Percentiles rank a stretch among this genome's conserved stretches.
phyloP scores from a whole-genome alignment of 2,888 invertebrate genomes.

The Yponomeuta cagnagella region DNA sequence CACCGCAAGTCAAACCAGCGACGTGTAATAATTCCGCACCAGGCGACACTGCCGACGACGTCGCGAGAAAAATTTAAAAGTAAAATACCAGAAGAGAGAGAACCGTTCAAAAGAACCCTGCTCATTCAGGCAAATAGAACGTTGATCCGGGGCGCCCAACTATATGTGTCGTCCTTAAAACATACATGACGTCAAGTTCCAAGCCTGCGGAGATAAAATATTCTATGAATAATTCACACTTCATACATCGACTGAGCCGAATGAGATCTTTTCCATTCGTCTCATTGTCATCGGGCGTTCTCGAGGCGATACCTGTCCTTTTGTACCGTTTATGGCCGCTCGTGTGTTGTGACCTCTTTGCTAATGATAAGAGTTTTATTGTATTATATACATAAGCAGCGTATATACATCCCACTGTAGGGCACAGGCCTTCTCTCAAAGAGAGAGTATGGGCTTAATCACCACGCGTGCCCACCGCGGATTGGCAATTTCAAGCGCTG shows the following conservation, averaged over 20 bases:
- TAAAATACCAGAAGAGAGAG: neutral
- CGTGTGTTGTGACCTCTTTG: neutral
- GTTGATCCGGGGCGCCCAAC: slow-evolving; percentile 12
- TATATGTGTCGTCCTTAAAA: slow-evolving; percentile 31
- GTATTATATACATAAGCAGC: no score
- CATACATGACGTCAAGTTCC: slow-evolving; percentile 50
- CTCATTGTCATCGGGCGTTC: slow-evolving; percentile 16
- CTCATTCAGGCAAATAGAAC: slow-evolving; percentile 17
- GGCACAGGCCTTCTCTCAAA: no score
- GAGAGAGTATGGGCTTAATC: no score
- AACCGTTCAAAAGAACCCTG: neutral
- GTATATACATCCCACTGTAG: no score
- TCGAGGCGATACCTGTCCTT: neutral
- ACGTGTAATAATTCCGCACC: neutral
- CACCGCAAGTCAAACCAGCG: neutral
- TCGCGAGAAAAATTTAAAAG: slow-evolving; percentile 8
- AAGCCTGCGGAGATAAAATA: slow-evolving; percentile 52
- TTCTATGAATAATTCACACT: slow-evolving; percentile 66
- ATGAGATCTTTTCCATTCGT: slow-evolving; percentile 41
- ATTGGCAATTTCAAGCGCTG: no score
- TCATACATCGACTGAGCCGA: slow-evolving; percentile 52
- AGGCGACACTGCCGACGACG: neutral
- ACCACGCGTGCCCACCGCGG: no score
- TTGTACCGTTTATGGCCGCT: neutral
- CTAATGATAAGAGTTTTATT: neutral